phyloP scores from a whole-genome alignment of 2,113 vertebrate genomes.

The Xiphophorus hellerii region DNA sequence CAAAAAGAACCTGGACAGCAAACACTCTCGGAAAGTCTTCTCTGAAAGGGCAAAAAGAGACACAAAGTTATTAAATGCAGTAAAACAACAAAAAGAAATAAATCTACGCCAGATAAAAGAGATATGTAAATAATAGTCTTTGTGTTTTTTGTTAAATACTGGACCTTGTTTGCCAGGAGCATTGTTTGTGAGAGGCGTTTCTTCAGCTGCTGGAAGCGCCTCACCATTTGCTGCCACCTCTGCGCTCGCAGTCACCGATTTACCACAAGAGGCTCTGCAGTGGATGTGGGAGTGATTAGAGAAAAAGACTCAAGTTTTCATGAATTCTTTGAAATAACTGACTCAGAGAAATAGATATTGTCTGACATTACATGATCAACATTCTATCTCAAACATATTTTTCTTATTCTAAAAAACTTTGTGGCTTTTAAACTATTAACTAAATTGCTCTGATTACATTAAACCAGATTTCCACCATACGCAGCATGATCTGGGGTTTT shows the following conservation, averaged over 20 bases:
- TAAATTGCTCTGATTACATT: too few relatives aligned
- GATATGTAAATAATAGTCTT: too few relatives aligned
- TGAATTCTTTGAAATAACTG: background rate
- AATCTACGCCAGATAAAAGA: background rate
- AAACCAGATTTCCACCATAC: too few relatives aligned
- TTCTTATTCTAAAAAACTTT: too few relatives aligned
- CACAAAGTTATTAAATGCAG: background rate
- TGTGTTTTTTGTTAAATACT: background rate
- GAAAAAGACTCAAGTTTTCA: background rate
- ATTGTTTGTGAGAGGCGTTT: background rate
- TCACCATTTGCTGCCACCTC: constrained; percentile 9
- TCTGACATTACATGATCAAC: too few relatives aligned
- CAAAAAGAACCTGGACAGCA: constrained; percentile 82
- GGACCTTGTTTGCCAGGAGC: constrained; percentile 49
- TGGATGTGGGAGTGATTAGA: constrained; percentile 22
- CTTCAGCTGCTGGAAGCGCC: background rate
- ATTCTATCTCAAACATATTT: too few relatives aligned
- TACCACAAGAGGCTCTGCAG: constrained; percentile 69
- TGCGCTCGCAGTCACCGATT: constrained; percentile 8
- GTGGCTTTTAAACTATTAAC: too few relatives aligned
- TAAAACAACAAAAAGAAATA: background rate
- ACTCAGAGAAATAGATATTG: background rate
- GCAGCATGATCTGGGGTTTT: too few relatives aligned
- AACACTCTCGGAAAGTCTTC: constrained; percentile 78
- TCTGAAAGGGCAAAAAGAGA: constrained; percentile 34